Conservation (phyloP, 2,113 vertebrate genomes). For the Perca flavescens region DNA sequence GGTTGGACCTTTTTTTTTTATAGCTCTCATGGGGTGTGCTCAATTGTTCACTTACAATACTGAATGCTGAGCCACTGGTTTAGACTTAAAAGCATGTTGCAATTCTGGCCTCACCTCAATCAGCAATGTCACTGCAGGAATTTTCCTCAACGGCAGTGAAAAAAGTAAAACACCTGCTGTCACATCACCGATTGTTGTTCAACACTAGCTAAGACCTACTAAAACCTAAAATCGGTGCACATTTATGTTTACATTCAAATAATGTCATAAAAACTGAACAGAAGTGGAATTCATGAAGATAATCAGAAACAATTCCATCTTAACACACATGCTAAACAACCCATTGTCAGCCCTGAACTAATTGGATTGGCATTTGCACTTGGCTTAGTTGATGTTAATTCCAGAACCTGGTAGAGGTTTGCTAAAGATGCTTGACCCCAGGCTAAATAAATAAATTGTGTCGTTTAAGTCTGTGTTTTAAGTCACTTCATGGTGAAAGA, state of each 20-base stretch:
- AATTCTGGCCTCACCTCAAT: background rate
- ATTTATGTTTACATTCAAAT: background rate
- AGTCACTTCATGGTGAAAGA: background rate
- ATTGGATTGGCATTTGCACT: background rate
- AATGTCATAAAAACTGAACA: background rate
- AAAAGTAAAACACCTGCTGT: background rate
- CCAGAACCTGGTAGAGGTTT: background rate
- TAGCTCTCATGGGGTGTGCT: background rate
- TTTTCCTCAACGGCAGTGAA: background rate
- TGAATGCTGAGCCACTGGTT: background rate
- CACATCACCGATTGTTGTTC: background rate
- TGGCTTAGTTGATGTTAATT: too few relatives aligned
- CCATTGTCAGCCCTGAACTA: background rate
- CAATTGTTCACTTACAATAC: background rate
- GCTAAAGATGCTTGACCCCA: background rate
- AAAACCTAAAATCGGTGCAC: background rate
- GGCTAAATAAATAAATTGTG: background rate
- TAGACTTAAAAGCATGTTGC: background rate
- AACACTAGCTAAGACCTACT: background rate
- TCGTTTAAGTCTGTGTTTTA: background rate
- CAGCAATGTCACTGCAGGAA: background rate
- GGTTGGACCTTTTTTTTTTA: background rate
- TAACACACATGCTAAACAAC: background rate
- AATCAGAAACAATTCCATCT: background rate
- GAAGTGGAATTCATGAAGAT: background rate